phyloP scores from a whole-genome alignment of 2,113 vertebrate species.

The Silurus glanis region DNA sequence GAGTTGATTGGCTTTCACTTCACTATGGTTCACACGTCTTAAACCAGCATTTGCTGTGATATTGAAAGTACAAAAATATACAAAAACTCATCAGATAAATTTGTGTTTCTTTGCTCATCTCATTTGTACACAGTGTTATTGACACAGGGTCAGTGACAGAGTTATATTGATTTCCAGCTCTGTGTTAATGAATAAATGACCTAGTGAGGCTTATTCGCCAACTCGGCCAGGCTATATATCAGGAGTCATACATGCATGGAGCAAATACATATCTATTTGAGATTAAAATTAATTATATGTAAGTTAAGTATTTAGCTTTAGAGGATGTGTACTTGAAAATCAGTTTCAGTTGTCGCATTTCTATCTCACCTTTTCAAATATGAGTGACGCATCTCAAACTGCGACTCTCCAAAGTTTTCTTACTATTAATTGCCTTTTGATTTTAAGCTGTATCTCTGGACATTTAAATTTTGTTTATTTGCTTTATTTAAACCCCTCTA shows the following conservation, averaged over 20 bases:
- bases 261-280: neutral
- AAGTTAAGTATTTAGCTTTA: neutral
- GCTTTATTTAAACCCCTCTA: neutral
- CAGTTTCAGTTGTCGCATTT: neutral
- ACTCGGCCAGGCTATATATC: neutral
- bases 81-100: neutral
- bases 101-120: neutral
- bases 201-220: neutral
- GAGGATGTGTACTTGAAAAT: neutral
- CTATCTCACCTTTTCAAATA: neutral
- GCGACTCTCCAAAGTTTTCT: neutral
- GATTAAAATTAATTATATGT: neutral
- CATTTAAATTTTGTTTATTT: neutral
- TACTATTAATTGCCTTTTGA: neutral
- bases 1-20: neutral
- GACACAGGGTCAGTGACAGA: neutral
- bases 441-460: neutral
- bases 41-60: neutral
- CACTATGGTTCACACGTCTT: neutral
- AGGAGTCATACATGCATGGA: neutral
- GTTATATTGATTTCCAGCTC: neutral
- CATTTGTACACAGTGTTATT: neutral
- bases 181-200: slow-evolving; percentile 19
- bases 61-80: neutral
- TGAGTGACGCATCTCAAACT: neutral